These are phyloP conservation scores for Drosophila takahashii DNA, from an alignment of 1,140 invertebrate genomes.

Conservation along the genomic window DNA sequence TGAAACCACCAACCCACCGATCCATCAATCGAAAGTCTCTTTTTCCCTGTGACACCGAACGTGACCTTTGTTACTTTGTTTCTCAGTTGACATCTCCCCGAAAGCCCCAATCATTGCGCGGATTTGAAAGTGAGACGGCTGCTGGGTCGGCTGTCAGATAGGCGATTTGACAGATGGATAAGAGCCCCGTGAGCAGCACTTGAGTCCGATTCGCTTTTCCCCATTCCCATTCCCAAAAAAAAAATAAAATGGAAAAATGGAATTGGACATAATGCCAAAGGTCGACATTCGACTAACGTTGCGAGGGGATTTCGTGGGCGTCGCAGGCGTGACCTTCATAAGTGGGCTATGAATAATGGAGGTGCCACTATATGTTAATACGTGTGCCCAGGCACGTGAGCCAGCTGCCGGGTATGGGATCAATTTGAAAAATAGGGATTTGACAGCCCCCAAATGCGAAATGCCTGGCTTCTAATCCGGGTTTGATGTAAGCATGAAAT, in stretches of 20 bases:
- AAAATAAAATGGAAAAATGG: not conserved
- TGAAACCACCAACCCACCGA: slow-evolving; percentile 42
- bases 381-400: slow-evolving; percentile 16
- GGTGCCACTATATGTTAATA: slow-evolving; percentile 38
- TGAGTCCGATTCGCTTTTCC: slow-evolving; percentile 25
- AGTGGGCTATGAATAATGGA: slow-evolving; percentile 60
- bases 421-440: slow-evolving; percentile 34
- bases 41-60: slow-evolving; percentile 49
- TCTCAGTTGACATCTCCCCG: slow-evolving; percentile 56
- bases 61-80: slow-evolving; percentile 72
- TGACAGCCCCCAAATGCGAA: not conserved
- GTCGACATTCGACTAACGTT: slow-evolving; percentile 43
- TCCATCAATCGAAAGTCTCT: slow-evolving; percentile 75
- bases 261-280: slow-evolving; percentile 52
- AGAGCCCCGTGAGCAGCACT: slow-evolving; percentile 18
- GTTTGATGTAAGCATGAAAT: slow-evolving; percentile 23
- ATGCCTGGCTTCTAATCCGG: slow-evolving; percentile 12
- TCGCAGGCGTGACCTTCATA: slow-evolving; percentile 48
- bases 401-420: slow-evolving; percentile 7
- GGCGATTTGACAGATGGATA: slow-evolving; percentile 49
- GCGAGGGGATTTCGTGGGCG: slow-evolving; percentile 24
- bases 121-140: slow-evolving; percentile 60
- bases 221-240: not conserved
- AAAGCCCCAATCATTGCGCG: slow-evolving; percentile 40
- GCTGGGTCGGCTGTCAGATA: slow-evolving; percentile 37